Percentiles rank a stretch among this genome's conserved stretches.
phyloP scores from a whole-genome alignment of 2,113 vertebrate species.

The Tyto alba region DNA sequence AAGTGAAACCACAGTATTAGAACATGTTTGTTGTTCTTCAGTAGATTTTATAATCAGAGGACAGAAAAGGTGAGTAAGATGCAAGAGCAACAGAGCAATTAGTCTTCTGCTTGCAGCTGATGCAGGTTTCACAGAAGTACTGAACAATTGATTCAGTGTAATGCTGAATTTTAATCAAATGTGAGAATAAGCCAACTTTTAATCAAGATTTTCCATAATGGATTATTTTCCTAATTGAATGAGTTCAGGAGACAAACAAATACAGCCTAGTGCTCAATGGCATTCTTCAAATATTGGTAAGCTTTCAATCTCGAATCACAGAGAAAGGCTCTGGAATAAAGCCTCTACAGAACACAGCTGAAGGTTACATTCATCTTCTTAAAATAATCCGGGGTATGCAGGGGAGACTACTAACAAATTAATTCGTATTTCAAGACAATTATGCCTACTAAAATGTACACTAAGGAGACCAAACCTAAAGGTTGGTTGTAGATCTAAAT shows the following conservation, averaged over 20 bases:
- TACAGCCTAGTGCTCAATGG: conserved; percentile 44
- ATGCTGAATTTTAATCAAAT: conserved; percentile 69
- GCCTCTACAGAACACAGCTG: conserved; percentile 23
- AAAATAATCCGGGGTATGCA: conserved; percentile 29
- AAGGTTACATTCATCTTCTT: conserved; percentile 61
- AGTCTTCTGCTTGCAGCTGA: conserved; percentile 50
- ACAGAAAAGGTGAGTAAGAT: conserved; percentile 58
- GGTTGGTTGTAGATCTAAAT: background rate
- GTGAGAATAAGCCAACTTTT: conserved; percentile 67
- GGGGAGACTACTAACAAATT: conserved; percentile 22
- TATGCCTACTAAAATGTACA: conserved; percentile 19
- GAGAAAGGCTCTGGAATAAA: conserved; percentile 30
- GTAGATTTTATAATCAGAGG: conserved; percentile 36
- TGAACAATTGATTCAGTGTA: conserved; percentile 67
- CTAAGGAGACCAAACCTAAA: background rate
- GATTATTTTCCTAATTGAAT: conserved; percentile 72
- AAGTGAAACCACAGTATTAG: background rate
- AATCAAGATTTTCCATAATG: conserved; percentile 72
- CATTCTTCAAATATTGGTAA: conserved; percentile 70
- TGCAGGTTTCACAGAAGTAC: conserved; percentile 44
- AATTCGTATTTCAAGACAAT: conserved; percentile 32
- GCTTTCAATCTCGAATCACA: conserved; percentile 60
- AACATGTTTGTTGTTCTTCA: background rate
- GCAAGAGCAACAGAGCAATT: conserved; percentile 38
- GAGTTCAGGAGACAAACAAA: conserved; percentile 63